Evolutionary conservation across 2,113 vertebrate genomes (phyloP).

Genomic region (Catharus minimus): DNA sequence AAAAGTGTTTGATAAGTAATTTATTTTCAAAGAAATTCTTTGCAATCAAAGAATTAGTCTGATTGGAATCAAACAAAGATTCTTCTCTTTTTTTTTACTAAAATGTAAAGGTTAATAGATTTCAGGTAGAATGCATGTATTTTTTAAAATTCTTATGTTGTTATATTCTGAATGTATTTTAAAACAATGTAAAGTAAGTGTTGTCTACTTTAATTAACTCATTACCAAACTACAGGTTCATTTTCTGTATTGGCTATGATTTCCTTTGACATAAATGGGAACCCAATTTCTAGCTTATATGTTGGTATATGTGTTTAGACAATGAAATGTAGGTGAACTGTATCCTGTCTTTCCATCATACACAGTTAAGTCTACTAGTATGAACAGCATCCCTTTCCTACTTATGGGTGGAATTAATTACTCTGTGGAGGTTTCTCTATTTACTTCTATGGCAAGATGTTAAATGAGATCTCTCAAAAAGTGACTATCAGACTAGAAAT

Average conservation of each 20-base stretch:
- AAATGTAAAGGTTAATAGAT: background rate
- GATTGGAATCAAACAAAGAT: background rate
- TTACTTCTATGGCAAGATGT: background rate
- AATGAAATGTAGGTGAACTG: background rate
- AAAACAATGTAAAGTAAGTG: background rate
- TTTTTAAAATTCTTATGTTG: background rate
- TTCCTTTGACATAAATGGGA: background rate
- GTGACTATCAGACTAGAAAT: background rate
- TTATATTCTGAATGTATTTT: background rate
- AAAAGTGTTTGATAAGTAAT: background rate
- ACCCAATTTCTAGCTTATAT: background rate
- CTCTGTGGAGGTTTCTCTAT: background rate
- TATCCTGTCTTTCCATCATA: background rate
- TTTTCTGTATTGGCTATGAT: background rate
- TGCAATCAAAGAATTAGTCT: background rate
- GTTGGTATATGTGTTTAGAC: background rate
- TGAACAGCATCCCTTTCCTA: background rate
- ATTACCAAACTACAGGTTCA: background rate
- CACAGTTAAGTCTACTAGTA: background rate
- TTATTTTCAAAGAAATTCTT: background rate
- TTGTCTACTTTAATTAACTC: background rate
- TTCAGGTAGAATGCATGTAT: background rate
- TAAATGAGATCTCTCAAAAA: background rate
- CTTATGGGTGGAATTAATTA: background rate
- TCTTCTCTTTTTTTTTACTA: background rate